Evolutionary conservation across 2,113 vertebrate genomes (phyloP), one percentile per base, ranked within the genome.

Genomic region (Psilopsiagon aymara): DNA sequence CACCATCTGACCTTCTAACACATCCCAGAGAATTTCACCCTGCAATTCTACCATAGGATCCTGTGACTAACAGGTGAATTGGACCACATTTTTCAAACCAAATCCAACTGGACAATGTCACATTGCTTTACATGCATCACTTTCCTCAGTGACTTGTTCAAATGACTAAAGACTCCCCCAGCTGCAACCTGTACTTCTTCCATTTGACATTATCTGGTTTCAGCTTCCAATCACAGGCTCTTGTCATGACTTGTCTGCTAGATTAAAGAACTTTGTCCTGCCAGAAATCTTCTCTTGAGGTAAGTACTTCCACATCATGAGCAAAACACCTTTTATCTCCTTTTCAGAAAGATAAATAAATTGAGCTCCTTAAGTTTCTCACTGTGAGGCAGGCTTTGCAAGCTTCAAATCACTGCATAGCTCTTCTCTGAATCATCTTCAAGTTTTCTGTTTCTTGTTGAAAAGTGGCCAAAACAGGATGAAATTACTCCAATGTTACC

Each of bases 331-430:
- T 96, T 96, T 96, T 91, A 96, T 96, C 86, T 91, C 41, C 66
- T 94, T 90, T 82, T 85, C 94, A 87, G 81, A 80, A 85, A 96
- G 94, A 92, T 95, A 96, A 91, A 96, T 92, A 96, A 89, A 92
- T 94, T 62, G 86, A 87, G 83, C 81, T 94, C 74, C 91, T 89
- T 92, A 94, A 96, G 95, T 64, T 67, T 93, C 86, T 95, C 66
- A 76, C 57, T 92, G 83, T 84, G 81, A 92, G 81, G 74, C 37
- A 85, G 47, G 78, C 59, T 94, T 89, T 92, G 80, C 77, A 89
- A 86, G 63, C 87, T 66, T 91, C 81, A 44, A 69, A 85, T 89
- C 88, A 82, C 51, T 86, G 74, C 55, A 71, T 53, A 44, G 69
- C 74, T 95, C 91, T 94, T 91, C 90, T 89, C 70, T 80, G 90